A percentile compares a stretch with the other conserved stretches of the same genome.
phyloP scores from a whole-genome alignment of 2,113 vertebrate genomes.

The Engystomops pustulosus region DNA sequence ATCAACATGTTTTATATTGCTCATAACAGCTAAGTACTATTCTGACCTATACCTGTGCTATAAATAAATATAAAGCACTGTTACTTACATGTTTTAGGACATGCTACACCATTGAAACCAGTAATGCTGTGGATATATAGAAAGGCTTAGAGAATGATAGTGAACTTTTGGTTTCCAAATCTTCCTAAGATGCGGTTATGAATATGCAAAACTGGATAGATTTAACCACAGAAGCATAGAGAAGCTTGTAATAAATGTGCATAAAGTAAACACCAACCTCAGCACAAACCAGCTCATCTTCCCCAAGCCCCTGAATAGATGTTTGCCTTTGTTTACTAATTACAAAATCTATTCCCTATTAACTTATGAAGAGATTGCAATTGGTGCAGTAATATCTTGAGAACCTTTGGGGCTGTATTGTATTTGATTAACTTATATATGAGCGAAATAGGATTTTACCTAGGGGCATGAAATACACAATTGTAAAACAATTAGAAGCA shows the following conservation, averaged over 20 bases:
- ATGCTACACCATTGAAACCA: too few species aligned
- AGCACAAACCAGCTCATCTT: constrained; percentile 13
- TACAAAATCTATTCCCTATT: constrained; percentile 31
- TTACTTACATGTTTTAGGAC: too few species aligned
- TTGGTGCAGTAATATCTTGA: constrained; percentile 35
- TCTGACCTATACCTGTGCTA: too few species aligned
- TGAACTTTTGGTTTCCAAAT: background rate
- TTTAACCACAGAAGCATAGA: background rate
- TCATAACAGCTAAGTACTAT: too few species aligned
- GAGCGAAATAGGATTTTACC: constrained; percentile 10
- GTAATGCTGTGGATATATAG: background rate
- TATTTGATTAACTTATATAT: constrained; percentile 44
- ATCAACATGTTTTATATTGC: too few species aligned
- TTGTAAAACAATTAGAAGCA: constrained; percentile 23
- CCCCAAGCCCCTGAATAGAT: constrained; percentile 34
- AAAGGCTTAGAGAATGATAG: background rate
- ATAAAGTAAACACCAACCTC: constrained; percentile 23
- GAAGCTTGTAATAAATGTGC: background rate
- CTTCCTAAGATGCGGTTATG: background rate
- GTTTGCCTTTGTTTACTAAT: constrained; percentile 46
- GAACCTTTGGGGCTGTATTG: background rate
- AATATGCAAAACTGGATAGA: background rate
- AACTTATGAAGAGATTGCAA: constrained; percentile 37
- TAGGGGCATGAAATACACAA: constrained; percentile 34
- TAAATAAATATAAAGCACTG: too few species aligned